phyloP scores from a whole-genome alignment of 1,140 invertebrate species.

The Drosophila elegans region DNA sequence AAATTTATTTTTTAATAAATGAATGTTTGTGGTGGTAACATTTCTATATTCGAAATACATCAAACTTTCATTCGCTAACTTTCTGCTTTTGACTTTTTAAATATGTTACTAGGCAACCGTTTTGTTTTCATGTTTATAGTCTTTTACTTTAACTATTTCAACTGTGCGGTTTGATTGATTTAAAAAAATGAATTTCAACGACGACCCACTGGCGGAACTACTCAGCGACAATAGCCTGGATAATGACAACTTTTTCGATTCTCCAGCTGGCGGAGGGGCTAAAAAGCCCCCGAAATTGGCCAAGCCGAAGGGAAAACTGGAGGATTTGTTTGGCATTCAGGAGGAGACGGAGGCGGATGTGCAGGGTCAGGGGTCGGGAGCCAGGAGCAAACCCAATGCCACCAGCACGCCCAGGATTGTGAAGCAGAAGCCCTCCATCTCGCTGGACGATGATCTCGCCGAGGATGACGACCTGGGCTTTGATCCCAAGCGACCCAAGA shows the following conservation, averaged over 20 bases:
- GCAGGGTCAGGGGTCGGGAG: conserved; percentile 16
- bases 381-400: conserved; percentile 24
- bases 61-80: not conserved
- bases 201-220: conserved; percentile 84
- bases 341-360: conserved; percentile 71
- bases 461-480: conserved; percentile 83
- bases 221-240: conserved; percentile 85
- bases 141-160: not conserved
- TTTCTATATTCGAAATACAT: too few species aligned
- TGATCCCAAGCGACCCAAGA: conserved; percentile 81
- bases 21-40: too few species aligned
- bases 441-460: conserved; percentile 56
- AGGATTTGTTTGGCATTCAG: conserved; percentile 82
- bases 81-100: conserved; percentile 10
- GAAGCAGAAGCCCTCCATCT: conserved; percentile 71
- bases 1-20: too few species aligned
- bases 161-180: not conserved
- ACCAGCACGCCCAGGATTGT: conserved; percentile 70
- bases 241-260: conserved; percentile 86
- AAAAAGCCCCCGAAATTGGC: conserved; percentile 49
- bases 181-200: conserved; percentile 75
- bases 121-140: conserved; percentile 14
- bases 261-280: conserved; percentile 51
- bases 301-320: conserved; percentile 63
- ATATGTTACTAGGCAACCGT: conserved; percentile 65